These are phyloP conservation scores for Anthoscopus minutus DNA, from an alignment of 2,113 vertebrate genomes.

Conservation along the genomic window DNA sequence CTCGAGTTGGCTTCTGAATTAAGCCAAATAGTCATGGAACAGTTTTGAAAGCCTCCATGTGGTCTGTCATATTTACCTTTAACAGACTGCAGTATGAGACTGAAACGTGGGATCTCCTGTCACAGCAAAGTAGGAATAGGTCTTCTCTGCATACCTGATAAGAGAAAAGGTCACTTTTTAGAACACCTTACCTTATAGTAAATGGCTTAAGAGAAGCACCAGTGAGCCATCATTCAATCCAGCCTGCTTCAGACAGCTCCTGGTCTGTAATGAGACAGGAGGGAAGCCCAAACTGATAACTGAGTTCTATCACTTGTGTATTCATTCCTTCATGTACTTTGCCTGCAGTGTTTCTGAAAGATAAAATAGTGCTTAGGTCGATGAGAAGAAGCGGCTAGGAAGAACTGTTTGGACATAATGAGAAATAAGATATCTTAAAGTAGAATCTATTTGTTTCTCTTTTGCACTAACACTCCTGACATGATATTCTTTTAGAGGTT, in stretches of 20 bases:
- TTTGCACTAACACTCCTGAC: not conserved
- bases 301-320: not conserved
- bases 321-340: not conserved
- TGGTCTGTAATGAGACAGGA: slow-evolving; percentile 1
- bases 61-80: not conserved
- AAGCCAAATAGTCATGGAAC: not conserved
- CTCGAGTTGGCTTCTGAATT: not conserved
- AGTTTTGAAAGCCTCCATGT: not conserved
- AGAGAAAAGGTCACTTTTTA: slow-evolving; percentile 37
- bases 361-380: not conserved
- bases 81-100: not conserved
- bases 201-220: not conserved
- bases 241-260: slow-evolving; percentile 5
- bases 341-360: slow-evolving; percentile 21
- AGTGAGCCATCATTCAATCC: not conserved
- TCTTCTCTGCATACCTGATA: slow-evolving; percentile 4
- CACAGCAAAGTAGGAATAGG: not conserved
- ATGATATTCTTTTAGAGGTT: not conserved
- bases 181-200: not conserved
- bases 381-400: not conserved
- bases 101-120: slow-evolving; percentile 5
- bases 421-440: not conserved
- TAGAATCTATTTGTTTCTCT: not conserved
- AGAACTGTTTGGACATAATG: not conserved
- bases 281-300: slow-evolving; percentile 43